Evolutionary conservation across 2,888 invertebrate genomes (phyloP).

Genomic region (Alloplasta piceator): DNA sequence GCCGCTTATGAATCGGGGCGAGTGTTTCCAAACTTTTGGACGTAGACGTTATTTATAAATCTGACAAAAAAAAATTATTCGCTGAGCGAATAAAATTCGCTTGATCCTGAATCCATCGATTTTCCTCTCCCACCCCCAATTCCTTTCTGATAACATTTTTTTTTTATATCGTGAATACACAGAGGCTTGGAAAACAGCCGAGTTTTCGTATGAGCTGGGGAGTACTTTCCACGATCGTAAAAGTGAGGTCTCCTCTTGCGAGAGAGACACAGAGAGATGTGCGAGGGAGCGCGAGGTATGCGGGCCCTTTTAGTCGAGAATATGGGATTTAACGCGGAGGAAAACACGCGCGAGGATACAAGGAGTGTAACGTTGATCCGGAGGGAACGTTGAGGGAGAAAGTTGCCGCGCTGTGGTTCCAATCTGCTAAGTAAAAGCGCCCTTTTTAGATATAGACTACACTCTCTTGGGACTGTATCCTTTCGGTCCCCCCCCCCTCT

Average conservation of each 20-base stretch:
- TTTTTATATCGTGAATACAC: not conserved
- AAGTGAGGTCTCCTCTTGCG: not conserved
- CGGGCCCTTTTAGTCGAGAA: constrained; percentile 12
- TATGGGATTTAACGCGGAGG: constrained; percentile 33
- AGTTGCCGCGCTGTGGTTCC: constrained; percentile 66
- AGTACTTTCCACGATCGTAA: constrained; percentile 32
- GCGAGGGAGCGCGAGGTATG: not conserved
- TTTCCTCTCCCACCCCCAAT: no score
- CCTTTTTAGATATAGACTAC: constrained; percentile 50
- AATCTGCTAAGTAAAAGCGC: constrained; percentile 80
- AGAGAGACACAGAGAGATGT: constrained; percentile 10
- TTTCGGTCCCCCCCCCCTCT: constrained; percentile 33
- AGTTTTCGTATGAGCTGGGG: not conserved
- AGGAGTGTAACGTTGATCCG: not conserved
- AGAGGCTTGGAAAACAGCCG: no score
- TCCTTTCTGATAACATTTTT: no score
- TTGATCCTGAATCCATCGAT: no score
- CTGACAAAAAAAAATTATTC: no score
- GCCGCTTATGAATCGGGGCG: no score
- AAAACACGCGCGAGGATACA: constrained; percentile 15
- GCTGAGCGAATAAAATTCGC: no score
- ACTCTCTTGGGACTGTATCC: constrained; percentile 43
- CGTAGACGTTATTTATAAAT: no score
- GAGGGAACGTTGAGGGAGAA: constrained; percentile 15
- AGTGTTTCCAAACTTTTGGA: no score